Base-by-base conservation (phyloP, 2,888 invertebrate genomes). In the Hanleya hanleyi region DNA sequence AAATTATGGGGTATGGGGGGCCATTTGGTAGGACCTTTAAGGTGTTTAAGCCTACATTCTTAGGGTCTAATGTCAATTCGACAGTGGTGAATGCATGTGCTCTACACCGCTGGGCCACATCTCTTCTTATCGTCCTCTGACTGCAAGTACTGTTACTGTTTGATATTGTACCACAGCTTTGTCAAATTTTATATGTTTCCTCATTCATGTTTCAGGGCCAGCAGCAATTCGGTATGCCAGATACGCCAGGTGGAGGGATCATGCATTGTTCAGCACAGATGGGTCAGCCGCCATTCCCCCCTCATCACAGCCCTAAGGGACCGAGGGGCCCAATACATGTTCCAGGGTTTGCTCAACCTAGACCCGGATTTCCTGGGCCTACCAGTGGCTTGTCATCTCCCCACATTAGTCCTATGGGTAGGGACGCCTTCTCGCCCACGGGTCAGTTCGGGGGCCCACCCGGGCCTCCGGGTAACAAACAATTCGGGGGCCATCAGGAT, bases 121-220 rank as follows among this genome's bases (percentile, higher is more conserved):
- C n/a, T n/a, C n/a, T n/a, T n/a, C n/a, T n/a, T n/a, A n/a, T n/a
- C n/a, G n/a, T n/a, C n/a, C n/a, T n/a, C n/a, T n/a, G n/a, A n/a
- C n/a, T n/a, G n/a, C n/a, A n/a, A n/a, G 47, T 15, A 47, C n/a
- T n/a, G 15, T 57, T 18, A 12, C 9, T 57, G 9, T 22, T 12
- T 12, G 9, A 22, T 18, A 12, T 26, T 57, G 22, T 57, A 22
- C 22, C 12, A 15, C 15, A 57, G n/a, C 9, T 57, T 22, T 57
- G 22, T 18, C 9, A 18, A 22, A 12, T 57, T 57, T 18, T 22
- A 57, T 22, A 22, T 47, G 26, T 32, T 26, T 47, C 47, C 37
- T 32, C 33, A 9, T 64, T 32, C 37, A 35, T 67, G 32, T 67
- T 67, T 18, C 47, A 49, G 67, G 67, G 41, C 67, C 47, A 22